Percentiles rank a stretch among this genome's conserved stretches.
Evolutionary conservation across 1,140 invertebrate species (phyloP).

Genomic region (Lucilia sericata): DNA sequence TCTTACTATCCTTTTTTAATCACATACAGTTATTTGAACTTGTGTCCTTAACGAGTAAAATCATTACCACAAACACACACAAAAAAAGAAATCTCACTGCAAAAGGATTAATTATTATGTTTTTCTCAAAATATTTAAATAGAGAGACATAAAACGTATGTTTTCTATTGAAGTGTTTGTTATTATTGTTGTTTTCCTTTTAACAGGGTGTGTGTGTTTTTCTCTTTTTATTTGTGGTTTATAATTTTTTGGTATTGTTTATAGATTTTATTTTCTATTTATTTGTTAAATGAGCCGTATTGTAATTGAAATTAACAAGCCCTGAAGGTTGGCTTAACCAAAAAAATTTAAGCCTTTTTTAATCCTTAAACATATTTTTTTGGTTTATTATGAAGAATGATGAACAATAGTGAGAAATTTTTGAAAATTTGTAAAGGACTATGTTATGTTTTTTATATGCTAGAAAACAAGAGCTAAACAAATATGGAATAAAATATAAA

Average conservation of each 20-base stretch:
- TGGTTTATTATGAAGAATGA: background rate
- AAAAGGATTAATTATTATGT: constrained; percentile 65
- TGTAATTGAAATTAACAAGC: background rate
- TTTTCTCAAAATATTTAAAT: background rate
- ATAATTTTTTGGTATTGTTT: background rate
- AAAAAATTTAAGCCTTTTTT: background rate
- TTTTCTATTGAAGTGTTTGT: background rate
- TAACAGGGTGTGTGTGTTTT: background rate
- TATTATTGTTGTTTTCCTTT: background rate
- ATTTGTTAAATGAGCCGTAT: constrained; percentile 18
- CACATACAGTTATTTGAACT: no score
- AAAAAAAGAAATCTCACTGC: background rate
- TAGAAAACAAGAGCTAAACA: no score
- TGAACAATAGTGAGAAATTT: background rate
- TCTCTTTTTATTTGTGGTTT: background rate
- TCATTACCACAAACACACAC: background rate
- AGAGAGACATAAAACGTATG: constrained; percentile 28
- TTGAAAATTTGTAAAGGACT: no score
- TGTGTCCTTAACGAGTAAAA: no score
- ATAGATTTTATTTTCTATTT: background rate
- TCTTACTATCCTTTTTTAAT: background rate
- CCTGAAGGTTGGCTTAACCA: background rate
- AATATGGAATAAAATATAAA: no score
- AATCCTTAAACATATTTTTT: background rate
- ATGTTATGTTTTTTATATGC: no score